Evolutionary conservation across 2,113 vertebrate genomes (phyloP).

Genomic region (Actenoides lindsayi): DNA sequence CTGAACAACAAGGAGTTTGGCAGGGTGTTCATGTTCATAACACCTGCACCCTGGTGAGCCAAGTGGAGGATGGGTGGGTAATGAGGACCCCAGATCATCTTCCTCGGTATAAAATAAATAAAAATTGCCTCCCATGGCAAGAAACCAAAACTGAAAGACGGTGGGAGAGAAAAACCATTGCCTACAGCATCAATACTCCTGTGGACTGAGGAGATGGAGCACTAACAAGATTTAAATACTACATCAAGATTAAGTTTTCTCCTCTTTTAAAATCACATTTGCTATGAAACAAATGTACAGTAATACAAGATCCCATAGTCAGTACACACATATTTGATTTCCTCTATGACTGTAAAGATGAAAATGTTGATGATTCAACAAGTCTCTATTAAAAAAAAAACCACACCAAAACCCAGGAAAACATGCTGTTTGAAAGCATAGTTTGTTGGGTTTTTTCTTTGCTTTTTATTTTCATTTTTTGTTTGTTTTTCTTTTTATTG

Average conservation of each 20-base stretch:
- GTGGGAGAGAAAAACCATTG: not conserved
- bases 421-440: not conserved
- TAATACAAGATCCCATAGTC: not conserved
- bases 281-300: not conserved
- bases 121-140: not conserved
- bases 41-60: not conserved
- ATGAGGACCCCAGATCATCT: not conserved
- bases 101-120: not conserved
- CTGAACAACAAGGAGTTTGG: not conserved
- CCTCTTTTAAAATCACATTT: slow-evolving; percentile 22
- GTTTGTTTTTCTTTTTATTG: slow-evolving; percentile 35
- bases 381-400: not conserved
- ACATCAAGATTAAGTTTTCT: slow-evolving; percentile 15
- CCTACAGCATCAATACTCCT: not conserved
- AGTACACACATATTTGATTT: slow-evolving; percentile 31
- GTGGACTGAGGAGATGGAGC: slow-evolving; percentile 12
- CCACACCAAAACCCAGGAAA: not conserved
- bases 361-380: slow-evolving; percentile 47
- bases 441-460: not conserved
- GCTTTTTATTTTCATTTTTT: not conserved
- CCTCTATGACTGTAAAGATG: not conserved
- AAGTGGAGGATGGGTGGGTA: rapidly evolving
- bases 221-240: slow-evolving; percentile 36
- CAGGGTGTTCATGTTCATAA: rapidly evolving
- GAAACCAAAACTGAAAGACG: not conserved